Percentiles rank a stretch among this genome's conserved stretches.
phyloP scores from a whole-genome alignment of 2,113 vertebrate species.

The Asarcornis scutulata region DNA sequence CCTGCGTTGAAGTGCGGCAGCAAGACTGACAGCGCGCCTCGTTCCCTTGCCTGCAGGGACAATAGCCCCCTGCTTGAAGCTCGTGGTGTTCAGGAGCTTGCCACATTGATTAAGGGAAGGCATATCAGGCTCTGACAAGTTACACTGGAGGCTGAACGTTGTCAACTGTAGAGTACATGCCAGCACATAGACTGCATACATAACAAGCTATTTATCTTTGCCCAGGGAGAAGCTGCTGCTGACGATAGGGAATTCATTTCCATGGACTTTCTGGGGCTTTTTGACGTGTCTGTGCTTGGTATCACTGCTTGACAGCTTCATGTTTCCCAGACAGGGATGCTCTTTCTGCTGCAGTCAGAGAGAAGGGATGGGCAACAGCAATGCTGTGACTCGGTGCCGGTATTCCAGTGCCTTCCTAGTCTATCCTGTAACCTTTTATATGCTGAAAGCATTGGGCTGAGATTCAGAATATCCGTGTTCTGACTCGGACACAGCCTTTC shows the following conservation, averaged over 20 bases:
- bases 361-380: not conserved
- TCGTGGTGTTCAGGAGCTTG: slow-evolving; percentile 31
- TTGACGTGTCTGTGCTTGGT: not conserved
- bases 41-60: slow-evolving; percentile 44
- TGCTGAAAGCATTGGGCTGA: not conserved
- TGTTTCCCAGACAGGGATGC: not conserved
- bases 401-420: not conserved
- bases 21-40: not conserved
- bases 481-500: not conserved
- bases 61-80: slow-evolving; percentile 17
- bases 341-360: not conserved
- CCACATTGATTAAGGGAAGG: slow-evolving; percentile 48
- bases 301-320: not conserved
- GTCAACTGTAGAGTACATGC: slow-evolving; percentile 3
- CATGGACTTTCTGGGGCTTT: not conserved
- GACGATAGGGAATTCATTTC: not conserved
- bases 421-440: not conserved
- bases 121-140: slow-evolving; percentile 44
- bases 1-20: not conserved
- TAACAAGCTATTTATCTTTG: slow-evolving; percentile 15
- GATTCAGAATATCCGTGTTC: not conserved
- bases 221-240: not conserved
- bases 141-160: slow-evolving; percentile 28
- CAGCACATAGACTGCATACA: not conserved
- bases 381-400: not conserved